Evolutionary conservation across 2,888 invertebrate genomes (phyloP).

Genomic region (Metallyticus violacea): DNA sequence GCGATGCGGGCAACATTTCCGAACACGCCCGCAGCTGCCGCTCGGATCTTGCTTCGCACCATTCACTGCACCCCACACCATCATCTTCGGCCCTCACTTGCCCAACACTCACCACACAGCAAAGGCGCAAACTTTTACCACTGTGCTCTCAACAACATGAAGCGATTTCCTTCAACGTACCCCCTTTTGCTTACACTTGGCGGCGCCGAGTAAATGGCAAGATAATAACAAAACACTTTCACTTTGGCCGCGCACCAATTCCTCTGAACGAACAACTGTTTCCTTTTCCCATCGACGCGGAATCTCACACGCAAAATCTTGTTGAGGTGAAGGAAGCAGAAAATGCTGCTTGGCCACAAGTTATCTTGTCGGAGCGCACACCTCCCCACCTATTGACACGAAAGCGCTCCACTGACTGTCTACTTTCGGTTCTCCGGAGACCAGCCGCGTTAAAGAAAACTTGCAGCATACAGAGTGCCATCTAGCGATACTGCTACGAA

Average conservation of each 20-base stretch:
- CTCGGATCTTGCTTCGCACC: background rate
- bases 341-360: background rate
- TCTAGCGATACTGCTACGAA: constrained; percentile 32
- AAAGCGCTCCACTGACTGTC: constrained; percentile 7
- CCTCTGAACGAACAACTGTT: background rate
- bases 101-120: background rate
- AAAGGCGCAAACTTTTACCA: too few species aligned
- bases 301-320: too few species aligned
- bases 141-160: too few species aligned
- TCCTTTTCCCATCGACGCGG: too few species aligned
- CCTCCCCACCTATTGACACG: background rate
- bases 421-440: background rate
- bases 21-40: background rate
- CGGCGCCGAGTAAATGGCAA: too few species aligned
- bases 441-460: background rate
- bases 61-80: background rate
- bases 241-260: background rate
- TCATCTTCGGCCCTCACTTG: background rate
- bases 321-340: background rate
- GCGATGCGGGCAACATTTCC: background rate
- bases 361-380: background rate
- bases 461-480: constrained; percentile 23
- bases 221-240: background rate
- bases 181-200: too few species aligned
- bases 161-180: too few species aligned